Conservation (phyloP, 2,888 invertebrate species). For the Leucoptera coffeella region DNA sequence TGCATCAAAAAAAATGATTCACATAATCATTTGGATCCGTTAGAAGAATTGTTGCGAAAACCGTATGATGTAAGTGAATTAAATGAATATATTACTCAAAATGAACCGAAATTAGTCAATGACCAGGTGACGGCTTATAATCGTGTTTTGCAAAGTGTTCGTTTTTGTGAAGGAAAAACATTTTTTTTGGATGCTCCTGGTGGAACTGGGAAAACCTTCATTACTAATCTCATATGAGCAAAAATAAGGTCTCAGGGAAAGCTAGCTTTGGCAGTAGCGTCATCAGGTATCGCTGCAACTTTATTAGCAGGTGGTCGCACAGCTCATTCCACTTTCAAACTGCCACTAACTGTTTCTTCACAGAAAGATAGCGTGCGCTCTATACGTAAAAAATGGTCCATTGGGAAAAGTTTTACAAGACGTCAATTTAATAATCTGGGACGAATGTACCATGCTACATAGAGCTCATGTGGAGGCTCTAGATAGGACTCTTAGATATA, state of each 20-base stretch:
- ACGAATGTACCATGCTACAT: conserved; percentile 9
- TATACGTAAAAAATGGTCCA: conserved; percentile 1
- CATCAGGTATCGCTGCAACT: conserved; percentile 10
- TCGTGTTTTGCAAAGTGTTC: conserved; percentile 1
- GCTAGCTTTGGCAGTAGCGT: conserved; percentile 1
- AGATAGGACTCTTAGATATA: conserved; percentile 9
- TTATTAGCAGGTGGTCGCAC: conserved; percentile 2
- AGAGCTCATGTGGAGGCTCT: conserved; percentile 9
- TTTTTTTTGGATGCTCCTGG: conserved; percentile 4
- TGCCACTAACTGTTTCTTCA: conserved; percentile 1
- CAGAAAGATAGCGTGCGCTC: background rate
- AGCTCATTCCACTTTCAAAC: conserved; percentile 2
- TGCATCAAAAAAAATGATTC: conserved; percentile 4
- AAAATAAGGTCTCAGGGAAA: conserved; percentile 1
- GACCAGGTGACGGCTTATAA: conserved; percentile 1
- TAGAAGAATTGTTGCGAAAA: conserved; percentile 6
- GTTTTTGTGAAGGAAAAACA: background rate
- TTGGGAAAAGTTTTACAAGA: conserved; percentile 7
- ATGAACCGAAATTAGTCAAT: conserved; percentile 1
- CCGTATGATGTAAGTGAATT: conserved; percentile 7
- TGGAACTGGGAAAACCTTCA: conserved; percentile 2
- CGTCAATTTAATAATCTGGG: conserved; percentile 7
- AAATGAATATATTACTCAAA: conserved; percentile 5
- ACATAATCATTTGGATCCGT: conserved; percentile 7
- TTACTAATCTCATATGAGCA: conserved; percentile 3